A percentile compares a stretch with the other conserved stretches of the same genome.
These are phyloP conservation scores for Epizoanthus scotinus DNA, from an alignment of 92 coral and sea anemone species.

Conservation along the genomic window DNA sequence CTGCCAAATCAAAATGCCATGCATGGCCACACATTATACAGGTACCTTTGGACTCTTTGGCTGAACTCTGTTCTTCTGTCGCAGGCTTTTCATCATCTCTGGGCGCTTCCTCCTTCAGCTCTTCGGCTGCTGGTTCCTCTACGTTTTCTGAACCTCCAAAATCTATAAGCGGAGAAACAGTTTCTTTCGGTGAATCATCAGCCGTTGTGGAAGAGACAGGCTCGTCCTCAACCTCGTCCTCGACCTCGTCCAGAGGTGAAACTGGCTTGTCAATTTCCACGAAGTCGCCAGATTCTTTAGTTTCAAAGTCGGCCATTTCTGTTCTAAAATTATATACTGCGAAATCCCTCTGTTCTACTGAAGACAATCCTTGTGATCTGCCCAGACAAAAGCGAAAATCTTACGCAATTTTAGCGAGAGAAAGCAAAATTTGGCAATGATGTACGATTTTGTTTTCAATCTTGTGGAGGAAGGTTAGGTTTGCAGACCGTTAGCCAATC, in stretches of 20 bases:
- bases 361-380: constrained; percentile 1
- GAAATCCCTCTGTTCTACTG: background rate
- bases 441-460: constrained; percentile 24
- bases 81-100: constrained; percentile 50
- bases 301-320: constrained; percentile 17
- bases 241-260: background rate
- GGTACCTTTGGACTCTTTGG: constrained; percentile 26
- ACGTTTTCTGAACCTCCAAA: constrained; percentile 23
- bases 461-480: constrained; percentile 42
- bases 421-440: constrained; percentile 31
- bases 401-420: constrained; percentile 27
- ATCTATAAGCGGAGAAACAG: constrained; percentile 31
- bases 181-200: constrained; percentile 34
- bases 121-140: constrained; percentile 41
- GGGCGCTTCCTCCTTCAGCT: constrained; percentile 30
- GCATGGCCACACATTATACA: background rate
- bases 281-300: constrained; percentile 16
- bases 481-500: constrained; percentile 56
- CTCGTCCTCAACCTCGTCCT: constrained; percentile 31
- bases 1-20: background rate
- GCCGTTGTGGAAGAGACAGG: constrained; percentile 32
- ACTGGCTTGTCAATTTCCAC: constrained; percentile 28
- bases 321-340: background rate
- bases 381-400: constrained; percentile 20
- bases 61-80: constrained; percentile 22